phyloP scores from a whole-genome alignment of 1,140 invertebrate species.

The Papilio dardanus region DNA sequence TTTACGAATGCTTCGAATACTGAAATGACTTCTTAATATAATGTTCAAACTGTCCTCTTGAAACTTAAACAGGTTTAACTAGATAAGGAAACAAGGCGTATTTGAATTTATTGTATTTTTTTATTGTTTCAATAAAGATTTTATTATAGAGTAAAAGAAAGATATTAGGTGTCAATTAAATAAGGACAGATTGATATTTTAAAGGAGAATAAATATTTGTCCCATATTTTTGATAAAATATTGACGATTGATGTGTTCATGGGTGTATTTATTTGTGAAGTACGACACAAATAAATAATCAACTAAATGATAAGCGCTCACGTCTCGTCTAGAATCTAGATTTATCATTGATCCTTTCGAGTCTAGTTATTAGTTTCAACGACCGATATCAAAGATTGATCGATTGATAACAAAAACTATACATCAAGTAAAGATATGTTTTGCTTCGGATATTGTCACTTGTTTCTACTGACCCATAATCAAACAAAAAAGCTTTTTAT shows the following conservation, averaged over 20 bases:
- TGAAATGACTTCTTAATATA: too few species aligned
- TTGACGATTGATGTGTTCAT: background rate
- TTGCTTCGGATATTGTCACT: background rate
- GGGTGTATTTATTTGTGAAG: background rate
- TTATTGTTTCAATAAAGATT: too few species aligned
- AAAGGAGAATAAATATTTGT: background rate
- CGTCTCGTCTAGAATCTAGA: slow-evolving; percentile 5
- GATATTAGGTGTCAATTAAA: too few species aligned
- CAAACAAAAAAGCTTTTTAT: background rate
- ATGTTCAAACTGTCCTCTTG: too few species aligned
- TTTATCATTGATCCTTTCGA: background rate
- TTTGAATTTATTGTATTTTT: too few species aligned
- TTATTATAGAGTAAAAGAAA: too few species aligned
- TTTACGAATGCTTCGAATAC: too few species aligned
- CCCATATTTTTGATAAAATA: background rate
- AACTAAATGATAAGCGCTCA: background rate
- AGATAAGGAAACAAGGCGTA: too few species aligned
- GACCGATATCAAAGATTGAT: slow-evolving; percentile 11
- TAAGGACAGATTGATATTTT: background rate
- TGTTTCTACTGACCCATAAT: background rate
- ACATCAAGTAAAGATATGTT: background rate
- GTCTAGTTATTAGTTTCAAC: background rate
- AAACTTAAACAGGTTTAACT: too few species aligned
- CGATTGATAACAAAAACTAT: background rate
- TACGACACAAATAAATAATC: background rate